Evolutionary conservation across 2,113 vertebrate species (phyloP).

Genomic region (zebrafish (Danio rerio)): DNA sequence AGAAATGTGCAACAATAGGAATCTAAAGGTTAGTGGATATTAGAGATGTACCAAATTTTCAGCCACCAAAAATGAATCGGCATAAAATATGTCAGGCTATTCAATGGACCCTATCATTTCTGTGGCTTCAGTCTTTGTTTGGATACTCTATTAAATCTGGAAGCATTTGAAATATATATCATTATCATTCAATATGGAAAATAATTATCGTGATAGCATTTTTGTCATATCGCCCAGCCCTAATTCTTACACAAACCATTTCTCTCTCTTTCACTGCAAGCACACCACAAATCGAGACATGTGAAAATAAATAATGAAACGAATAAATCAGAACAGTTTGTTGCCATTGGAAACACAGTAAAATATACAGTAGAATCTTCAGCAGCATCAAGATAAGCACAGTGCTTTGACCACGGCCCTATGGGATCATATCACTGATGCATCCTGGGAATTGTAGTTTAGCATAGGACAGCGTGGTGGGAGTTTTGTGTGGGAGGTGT

Average conservation of each 20-base stretch:
- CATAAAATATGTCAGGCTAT: too few species aligned
- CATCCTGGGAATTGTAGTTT: conserved; percentile 52
- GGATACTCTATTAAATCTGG: too few species aligned
- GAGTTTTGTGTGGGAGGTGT: conserved; percentile 41
- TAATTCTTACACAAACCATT: neutral
- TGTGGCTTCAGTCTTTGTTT: too few species aligned
- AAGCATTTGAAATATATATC: too few species aligned
- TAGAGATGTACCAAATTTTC: too few species aligned
- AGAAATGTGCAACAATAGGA: too few species aligned
- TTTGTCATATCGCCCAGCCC: too few species aligned
- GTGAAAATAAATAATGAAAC: conserved; percentile 19
- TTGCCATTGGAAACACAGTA: conserved; percentile 45
- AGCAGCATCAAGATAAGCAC: neutral
- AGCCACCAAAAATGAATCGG: too few species aligned
- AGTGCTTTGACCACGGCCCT: conserved; percentile 26
- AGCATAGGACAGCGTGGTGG: conserved; percentile 22
- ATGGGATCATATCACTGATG: conserved; percentile 5
- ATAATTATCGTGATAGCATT: too few species aligned
- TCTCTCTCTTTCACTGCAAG: neutral
- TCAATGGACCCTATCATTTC: too few species aligned
- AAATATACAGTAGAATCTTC: neutral
- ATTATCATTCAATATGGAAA: too few species aligned
- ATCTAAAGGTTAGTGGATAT: too few species aligned
- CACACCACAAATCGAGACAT: neutral
- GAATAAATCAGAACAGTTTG: neutral